phyloP scores from a whole-genome alignment of 2,888 invertebrate genomes.

The Dynastes maya region DNA sequence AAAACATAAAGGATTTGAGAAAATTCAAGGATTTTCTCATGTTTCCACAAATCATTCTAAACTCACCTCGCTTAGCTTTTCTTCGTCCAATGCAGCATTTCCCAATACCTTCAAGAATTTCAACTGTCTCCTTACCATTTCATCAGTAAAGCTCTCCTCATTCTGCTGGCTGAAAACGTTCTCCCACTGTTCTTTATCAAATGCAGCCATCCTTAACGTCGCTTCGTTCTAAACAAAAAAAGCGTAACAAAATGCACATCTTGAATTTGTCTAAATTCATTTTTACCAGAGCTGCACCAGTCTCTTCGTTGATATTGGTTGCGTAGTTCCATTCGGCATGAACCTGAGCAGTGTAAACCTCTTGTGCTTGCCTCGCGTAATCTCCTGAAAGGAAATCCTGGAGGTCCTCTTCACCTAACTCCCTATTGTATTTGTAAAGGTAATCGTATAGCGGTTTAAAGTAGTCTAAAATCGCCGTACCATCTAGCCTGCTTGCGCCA shows the following conservation, averaged over 20 bases:
- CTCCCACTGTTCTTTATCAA: constrained; percentile 68
- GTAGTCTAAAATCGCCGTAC: constrained; percentile 73
- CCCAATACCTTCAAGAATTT: constrained; percentile 70
- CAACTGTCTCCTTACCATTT: constrained; percentile 68
- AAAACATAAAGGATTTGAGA: background rate
- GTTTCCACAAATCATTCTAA: background rate
- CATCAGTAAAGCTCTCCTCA: constrained; percentile 68
- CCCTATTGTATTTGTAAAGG: constrained; percentile 77
- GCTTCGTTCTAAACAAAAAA: constrained; percentile 56
- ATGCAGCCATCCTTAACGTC: constrained; percentile 61
- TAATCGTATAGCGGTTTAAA: constrained; percentile 75
- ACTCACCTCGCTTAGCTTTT: constrained; percentile 66
- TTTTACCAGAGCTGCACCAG: constrained; percentile 59
- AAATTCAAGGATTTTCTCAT: too few relatives aligned
- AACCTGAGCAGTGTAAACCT: constrained; percentile 37
- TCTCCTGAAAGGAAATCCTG: constrained; percentile 35
- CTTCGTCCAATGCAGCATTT: constrained; percentile 67
- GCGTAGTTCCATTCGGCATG: constrained; percentile 49
- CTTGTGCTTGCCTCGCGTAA: constrained; percentile 38
- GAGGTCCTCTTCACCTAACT: constrained; percentile 56
- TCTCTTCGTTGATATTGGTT: constrained; percentile 64
- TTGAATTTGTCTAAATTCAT: background rate
- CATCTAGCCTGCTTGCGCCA: constrained; percentile 73
- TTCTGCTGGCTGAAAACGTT: constrained; percentile 64
- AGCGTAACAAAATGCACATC: background rate